These are phyloP conservation scores for Prionchulus punctatus DNA, from an alignment of 2,888 invertebrate genomes.

Conservation along the genomic window DNA sequence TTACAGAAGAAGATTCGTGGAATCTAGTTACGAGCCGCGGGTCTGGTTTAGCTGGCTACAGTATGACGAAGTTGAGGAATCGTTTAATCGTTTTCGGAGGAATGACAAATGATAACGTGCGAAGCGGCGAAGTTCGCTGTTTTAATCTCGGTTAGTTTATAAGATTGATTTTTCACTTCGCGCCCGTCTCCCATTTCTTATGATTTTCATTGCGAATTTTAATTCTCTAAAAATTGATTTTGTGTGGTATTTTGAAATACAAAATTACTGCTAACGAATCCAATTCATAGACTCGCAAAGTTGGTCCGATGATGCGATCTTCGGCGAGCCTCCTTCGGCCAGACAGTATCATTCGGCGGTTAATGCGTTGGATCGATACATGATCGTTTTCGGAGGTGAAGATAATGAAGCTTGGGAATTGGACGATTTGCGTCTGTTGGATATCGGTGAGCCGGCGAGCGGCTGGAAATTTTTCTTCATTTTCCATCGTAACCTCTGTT, in stretches of 20 bases:
- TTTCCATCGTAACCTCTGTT: background rate
- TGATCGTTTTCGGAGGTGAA: background rate
- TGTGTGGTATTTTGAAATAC: too few species aligned
- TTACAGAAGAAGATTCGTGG: too few species aligned
- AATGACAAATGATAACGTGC: background rate
- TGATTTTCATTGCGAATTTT: too few species aligned
- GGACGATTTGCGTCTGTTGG: background rate
- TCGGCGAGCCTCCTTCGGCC: too few species aligned
- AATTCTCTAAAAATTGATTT: too few species aligned
- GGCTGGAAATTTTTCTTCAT: background rate
- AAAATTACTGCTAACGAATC: too few species aligned
- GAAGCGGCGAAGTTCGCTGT: background rate
- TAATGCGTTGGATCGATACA: background rate
- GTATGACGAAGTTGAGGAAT: background rate
- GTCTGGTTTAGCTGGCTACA: background rate
- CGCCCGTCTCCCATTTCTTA: too few species aligned
- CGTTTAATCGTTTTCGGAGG: background rate
- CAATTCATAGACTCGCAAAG: too few species aligned
- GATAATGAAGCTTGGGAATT: background rate
- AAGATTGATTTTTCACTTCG: background rate
- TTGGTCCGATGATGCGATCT: too few species aligned
- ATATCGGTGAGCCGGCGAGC: background rate
- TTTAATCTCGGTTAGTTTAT: background rate
- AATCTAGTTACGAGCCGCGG: too few species aligned
- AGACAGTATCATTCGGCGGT: background rate